These are phyloP conservation scores for Drosophila cognata DNA, from an alignment of 2,888 invertebrate species.

Conservation along the genomic window DNA sequence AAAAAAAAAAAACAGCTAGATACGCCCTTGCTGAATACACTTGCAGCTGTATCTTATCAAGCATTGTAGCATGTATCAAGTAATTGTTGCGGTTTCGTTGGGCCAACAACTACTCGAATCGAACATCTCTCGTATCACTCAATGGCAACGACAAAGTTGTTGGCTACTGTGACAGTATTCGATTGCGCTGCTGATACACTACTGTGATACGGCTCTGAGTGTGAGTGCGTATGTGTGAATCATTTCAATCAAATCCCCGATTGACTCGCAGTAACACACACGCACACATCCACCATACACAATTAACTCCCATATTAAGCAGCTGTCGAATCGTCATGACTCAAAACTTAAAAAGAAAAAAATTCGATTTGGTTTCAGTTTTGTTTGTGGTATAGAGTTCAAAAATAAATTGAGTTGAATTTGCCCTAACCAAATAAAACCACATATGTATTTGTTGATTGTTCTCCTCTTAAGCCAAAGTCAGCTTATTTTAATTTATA, in stretches of 20 bases:
- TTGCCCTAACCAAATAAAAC: background rate
- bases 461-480: no score
- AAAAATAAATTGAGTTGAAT: background rate
- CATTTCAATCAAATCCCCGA: slow-evolving; percentile 3
- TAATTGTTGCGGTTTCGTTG: slow-evolving; percentile 36
- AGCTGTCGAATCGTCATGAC: slow-evolving; percentile 32
- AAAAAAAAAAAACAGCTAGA: background rate
- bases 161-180: slow-evolving; percentile 18
- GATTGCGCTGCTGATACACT: background rate
- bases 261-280: slow-evolving; percentile 24
- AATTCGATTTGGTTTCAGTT: slow-evolving; percentile 13
- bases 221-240: slow-evolving; percentile 6
- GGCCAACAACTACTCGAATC: background rate
- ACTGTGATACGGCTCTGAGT: background rate
- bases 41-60: slow-evolving; percentile 34
- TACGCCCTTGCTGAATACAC: slow-evolving; percentile 2
- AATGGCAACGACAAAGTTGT: slow-evolving; percentile 7
- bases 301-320: slow-evolving; percentile 24
- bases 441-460: background rate
- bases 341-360: slow-evolving; percentile 29
- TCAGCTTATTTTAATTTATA: no score
- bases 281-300: slow-evolving; percentile 19
- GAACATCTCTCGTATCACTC: background rate
- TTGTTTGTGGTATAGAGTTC: slow-evolving; percentile 13
- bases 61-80: slow-evolving; percentile 16